Evolutionary conservation across 2,888 invertebrate genomes (phyloP).

Genomic region (Phrixothrix hirtus): DNA sequence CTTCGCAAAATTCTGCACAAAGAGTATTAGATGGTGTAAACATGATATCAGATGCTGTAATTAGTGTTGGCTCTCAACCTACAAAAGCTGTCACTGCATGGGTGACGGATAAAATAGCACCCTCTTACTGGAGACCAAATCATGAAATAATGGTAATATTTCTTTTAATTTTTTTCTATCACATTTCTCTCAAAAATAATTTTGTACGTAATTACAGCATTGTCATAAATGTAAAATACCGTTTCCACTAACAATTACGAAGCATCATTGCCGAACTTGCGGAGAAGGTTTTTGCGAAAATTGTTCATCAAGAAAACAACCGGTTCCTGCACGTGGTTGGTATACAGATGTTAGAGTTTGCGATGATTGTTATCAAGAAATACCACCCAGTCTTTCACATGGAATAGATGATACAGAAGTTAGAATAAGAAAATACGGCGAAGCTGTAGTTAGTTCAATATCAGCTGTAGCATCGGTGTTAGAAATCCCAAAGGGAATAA

Average conservation of each 20-base stretch:
- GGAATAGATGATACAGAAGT: conserved; percentile 54
- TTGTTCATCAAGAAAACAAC: conserved; percentile 68
- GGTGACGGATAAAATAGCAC: conserved; percentile 79
- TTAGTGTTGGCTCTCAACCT: conserved; percentile 71
- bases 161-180: background rate
- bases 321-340: conserved; percentile 77
- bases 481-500: conserved; percentile 74
- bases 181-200: background rate
- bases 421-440: conserved; percentile 67
- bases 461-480: conserved; percentile 71
- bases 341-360: conserved; percentile 72
- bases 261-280: conserved; percentile 78
- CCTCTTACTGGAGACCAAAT: conserved; percentile 80
- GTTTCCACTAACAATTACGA: conserved; percentile 62
- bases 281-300: conserved; percentile 78
- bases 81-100: conserved; percentile 69
- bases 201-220: conserved; percentile 59
- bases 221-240: conserved; percentile 67
- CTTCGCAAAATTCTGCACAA: conserved; percentile 52
- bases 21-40: conserved; percentile 64
- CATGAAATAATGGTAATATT: conserved; percentile 67
- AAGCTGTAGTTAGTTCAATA: conserved; percentile 72
- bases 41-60: conserved; percentile 62
- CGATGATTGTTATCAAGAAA: conserved; percentile 63
- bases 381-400: conserved; percentile 47